Conservation (phyloP, 2,888 invertebrate species). For the Julus scanicus region DNA sequence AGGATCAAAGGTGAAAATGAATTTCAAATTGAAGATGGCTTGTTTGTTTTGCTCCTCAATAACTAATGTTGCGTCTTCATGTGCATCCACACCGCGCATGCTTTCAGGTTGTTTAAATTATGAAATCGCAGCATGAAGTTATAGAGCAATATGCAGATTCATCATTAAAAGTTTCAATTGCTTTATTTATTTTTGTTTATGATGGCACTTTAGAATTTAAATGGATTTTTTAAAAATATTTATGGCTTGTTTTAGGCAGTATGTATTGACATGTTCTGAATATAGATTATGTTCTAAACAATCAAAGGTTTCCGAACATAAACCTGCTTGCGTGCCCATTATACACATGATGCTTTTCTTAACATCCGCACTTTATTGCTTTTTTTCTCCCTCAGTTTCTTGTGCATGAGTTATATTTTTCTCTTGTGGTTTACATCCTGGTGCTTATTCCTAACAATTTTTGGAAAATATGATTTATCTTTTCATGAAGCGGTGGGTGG, state of each 20-base stretch:
- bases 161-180: slow-evolving; percentile 42
- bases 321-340: slow-evolving; percentile 17
- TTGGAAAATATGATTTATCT: neutral
- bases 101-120: slow-evolving; percentile 17
- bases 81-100: slow-evolving; percentile 9
- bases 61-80: slow-evolving; percentile 25
- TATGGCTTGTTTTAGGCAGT: neutral
- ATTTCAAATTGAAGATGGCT: slow-evolving; percentile 25
- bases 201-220: slow-evolving; percentile 42
- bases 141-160: slow-evolving; percentile 16
- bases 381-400: neutral
- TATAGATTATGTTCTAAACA: neutral
- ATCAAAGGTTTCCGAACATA: slow-evolving; percentile 38
- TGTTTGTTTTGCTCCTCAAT: slow-evolving; percentile 16
- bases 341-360: neutral
- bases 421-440: slow-evolving; percentile 30
- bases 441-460: slow-evolving; percentile 31
- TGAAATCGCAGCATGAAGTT: slow-evolving; percentile 29
- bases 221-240: slow-evolving; percentile 1
- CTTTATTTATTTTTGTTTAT: slow-evolving; percentile 42
- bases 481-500: slow-evolving; percentile 34
- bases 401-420: slow-evolving; percentile 1
- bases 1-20: neutral
- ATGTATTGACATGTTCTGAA: slow-evolving; percentile 15
- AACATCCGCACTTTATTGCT: slow-evolving; percentile 27